Evolutionary conservation across 23 tunicate species (phyloP).

Genomic region (Trididemnum nubilum): DNA sequence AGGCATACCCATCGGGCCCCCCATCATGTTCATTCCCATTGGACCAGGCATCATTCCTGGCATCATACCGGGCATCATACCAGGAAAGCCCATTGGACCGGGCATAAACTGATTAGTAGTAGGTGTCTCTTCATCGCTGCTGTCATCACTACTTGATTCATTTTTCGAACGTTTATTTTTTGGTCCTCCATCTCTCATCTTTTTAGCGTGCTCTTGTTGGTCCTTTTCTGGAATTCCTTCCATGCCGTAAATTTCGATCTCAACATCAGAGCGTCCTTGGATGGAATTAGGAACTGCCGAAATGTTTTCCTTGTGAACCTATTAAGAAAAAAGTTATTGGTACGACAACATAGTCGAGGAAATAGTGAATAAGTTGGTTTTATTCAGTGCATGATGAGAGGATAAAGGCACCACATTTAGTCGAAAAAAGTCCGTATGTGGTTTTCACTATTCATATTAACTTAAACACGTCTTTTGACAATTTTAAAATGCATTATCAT

Average conservation of each 20-base stretch:
- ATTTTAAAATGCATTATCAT: no score
- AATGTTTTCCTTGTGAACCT: slow-evolving; percentile 97
- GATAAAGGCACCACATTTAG: no score
- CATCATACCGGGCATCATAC: slow-evolving; percentile 64
- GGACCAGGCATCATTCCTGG: slow-evolving; percentile 58
- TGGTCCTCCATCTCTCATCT: slow-evolving; percentile 72
- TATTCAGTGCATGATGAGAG: no score
- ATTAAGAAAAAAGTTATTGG: background rate
- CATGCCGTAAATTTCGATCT: slow-evolving; percentile 99
- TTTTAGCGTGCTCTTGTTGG: slow-evolving; percentile 75
- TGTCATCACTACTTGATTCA: slow-evolving; percentile 58
- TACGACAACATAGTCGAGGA: background rate
- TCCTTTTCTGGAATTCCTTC: slow-evolving; percentile 97
- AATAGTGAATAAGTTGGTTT: no score
- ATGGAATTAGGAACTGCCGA: slow-evolving; percentile 85
- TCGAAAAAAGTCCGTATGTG: no score
- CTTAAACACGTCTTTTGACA: no score
- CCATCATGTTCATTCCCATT: slow-evolving; percentile 64
- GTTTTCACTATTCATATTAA: no score
- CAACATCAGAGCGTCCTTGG: slow-evolving; percentile 87
- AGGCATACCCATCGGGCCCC: slow-evolving; percentile 57
- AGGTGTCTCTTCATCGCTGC: slow-evolving; percentile 57
- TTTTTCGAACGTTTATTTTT: slow-evolving; percentile 62
- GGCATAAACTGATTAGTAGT: slow-evolving; percentile 44
- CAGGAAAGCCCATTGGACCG: slow-evolving; percentile 58